Base-by-base conservation (phyloP, 2,888 invertebrate species). In the Lepidocyrtoides sp. region DNA sequence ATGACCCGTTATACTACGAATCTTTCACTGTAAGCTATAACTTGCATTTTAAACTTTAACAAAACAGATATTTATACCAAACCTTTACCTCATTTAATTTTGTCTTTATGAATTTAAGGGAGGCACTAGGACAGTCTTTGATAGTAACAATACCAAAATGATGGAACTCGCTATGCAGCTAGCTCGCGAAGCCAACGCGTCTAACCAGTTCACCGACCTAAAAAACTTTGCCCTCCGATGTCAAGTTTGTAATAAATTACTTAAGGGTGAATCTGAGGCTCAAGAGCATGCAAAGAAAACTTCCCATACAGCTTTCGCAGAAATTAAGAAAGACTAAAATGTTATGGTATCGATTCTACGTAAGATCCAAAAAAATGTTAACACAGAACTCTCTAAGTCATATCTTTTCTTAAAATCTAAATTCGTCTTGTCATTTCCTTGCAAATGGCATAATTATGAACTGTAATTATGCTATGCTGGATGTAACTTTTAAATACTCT, bases 1-100 rank as follows among this genome's bases (percentile, higher is more conserved):
- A 99, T 95, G 99, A 99, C 95, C 98, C 99, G 0, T 95, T 99
- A 12, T 98, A 98, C 95, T 96, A 98, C 95, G 98, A 99, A 95
- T 97, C 97, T 2, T 95, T 96, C 44, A 96, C 97, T 95, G 98
- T 98, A 96, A 2, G 23, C 10, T 20, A 57, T 20, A 8, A 23
- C 36, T 36, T 4, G 2, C 7, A 7, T 36, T 36, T 36, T 36
- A 7, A 36, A 36, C 36, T 7, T n/a, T 36, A 36, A 36, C 7
- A 36, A n/a, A n/a, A n/a, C n/a, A n/a, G n/a, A n/a, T n/a, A n/a
- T n/a, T n/a, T n/a, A n/a, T n/a, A n/a, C n/a, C n/a, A n/a, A n/a
- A 36, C 7, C 7, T 36, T 36, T 7, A 36, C 2, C 3, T 36
- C 36, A 36, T 14, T 14, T 54, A 54, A 14, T 12, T 57, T 4